These are phyloP conservation scores for Peromyscus leucopus DNA, from an alignment of 2,113 vertebrate species.

Conservation along the genomic window DNA sequence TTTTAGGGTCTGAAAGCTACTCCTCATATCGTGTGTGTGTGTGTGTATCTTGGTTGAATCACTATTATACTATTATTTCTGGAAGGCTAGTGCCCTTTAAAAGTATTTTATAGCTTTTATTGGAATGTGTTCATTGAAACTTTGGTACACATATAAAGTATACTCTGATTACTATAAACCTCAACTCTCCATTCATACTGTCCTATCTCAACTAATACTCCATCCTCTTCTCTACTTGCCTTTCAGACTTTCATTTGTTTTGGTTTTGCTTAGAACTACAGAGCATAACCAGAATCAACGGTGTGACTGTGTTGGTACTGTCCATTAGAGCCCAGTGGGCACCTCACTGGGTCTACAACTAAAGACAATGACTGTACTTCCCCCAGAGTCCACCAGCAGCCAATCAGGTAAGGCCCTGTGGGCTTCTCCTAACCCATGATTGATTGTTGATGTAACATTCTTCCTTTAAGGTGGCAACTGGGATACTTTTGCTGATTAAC, in stretches of 20 bases:
- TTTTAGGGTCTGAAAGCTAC: neutral
- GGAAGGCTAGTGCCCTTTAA: neutral
- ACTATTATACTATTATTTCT: neutral
- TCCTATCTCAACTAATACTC: neutral
- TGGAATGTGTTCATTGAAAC: neutral
- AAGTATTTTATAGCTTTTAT: neutral
- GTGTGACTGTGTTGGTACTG: neutral
- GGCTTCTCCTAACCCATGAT: neutral
- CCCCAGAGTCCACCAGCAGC: neutral
- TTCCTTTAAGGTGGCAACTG: neutral
- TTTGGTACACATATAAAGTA: neutral
- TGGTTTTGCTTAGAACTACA: neutral
- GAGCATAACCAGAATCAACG: neutral
- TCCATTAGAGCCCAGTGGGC: neutral
- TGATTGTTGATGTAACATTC: neutral
- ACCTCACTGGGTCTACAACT: neutral
- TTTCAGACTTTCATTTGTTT: neutral
- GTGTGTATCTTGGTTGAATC: neutral
- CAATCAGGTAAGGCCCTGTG: neutral
- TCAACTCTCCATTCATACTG: neutral
- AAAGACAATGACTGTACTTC: neutral
- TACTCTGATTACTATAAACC: neutral
- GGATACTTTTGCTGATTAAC: slow-evolving; percentile 1
- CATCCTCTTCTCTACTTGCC: neutral
- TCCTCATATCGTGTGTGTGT: no score